Conservation (phyloP, 2,797 vertebrate genomes). For the Gymnoscopelus braueri region DNA sequence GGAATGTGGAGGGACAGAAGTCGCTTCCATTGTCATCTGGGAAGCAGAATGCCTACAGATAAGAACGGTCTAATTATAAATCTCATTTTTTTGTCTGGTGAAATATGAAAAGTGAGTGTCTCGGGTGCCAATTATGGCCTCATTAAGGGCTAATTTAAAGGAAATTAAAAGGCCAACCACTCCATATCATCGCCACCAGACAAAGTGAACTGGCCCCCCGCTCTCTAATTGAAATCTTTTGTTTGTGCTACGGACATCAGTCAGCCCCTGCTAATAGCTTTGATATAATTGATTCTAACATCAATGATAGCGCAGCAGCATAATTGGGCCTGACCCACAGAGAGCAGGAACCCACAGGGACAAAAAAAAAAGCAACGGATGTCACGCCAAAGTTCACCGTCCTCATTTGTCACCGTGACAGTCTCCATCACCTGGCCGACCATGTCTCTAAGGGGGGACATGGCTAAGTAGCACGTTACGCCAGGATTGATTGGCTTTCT, state of each 20-base stretch:
- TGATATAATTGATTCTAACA: conserved; percentile 80
- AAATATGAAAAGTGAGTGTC: conserved; percentile 76
- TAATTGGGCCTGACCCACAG: conserved; percentile 76
- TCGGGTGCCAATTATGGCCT: conserved; percentile 75
- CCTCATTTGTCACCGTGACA: conserved; percentile 71
- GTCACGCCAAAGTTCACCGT: conserved; percentile 67
- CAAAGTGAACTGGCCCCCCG: conserved; percentile 68
- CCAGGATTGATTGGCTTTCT: conserved; percentile 67
- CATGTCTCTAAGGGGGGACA: conserved; percentile 51
- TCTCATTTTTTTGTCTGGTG: conserved; percentile 70
- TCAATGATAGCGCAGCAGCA: conserved; percentile 68
- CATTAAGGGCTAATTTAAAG: conserved; percentile 79
- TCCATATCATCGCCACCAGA: conserved; percentile 74
- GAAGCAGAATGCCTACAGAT: conserved; percentile 75
- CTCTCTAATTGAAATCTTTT: conserved; percentile 78
- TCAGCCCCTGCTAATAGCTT: conserved; percentile 75
- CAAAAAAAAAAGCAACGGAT: conserved; percentile 65
- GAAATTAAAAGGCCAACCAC: conserved; percentile 80
- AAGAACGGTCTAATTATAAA: conserved; percentile 75
- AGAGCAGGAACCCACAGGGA: conserved; percentile 68
- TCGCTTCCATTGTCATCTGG: conserved; percentile 73
- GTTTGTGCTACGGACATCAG: conserved; percentile 81
- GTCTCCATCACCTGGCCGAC: conserved; percentile 47
- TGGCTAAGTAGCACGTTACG: conserved; percentile 67
- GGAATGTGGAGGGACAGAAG: conserved; percentile 56